Evolutionary conservation across 2,797 vertebrate species (phyloP), one percentile per base, ranked within the genome.

Genomic region (Dryobates pubescens): DNA sequence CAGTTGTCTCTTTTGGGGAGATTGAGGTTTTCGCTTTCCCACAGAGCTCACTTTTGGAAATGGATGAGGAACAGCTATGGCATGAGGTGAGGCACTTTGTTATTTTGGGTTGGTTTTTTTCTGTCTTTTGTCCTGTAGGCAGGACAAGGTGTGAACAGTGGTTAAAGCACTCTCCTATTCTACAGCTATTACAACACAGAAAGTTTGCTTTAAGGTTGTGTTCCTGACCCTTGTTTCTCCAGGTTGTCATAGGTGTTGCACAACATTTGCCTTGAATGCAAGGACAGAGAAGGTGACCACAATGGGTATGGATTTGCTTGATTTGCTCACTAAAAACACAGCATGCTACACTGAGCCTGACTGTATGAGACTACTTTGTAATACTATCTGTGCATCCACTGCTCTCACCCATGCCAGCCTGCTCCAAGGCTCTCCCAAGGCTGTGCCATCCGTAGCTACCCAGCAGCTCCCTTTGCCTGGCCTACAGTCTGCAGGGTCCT

Each of bases 201-300:
- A 30, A 53, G 62, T 30, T 51, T 54, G n/a, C 86, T 49, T 54
- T 30, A 56, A 62, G 34, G 36, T 64, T 72, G 16, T 13, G 2
- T 45, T 86, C 65, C 65, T 63, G 43, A 62, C 47, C 36, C 27
- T 70, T 13, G 9, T 6, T 34, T 87, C 53, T 88, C 63, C 20
- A 30, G 69, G 63, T 17, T 1, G 0, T 24, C 59, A 43, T 0
- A 68, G 54, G 67, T 7, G 6, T 19, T 68, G 26, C 0, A 0
- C 0, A 2, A 74, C 18, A 30, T 74, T 65, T 81, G 20, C 59
- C 47, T 78, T 23, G 26, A 32, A 3, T 64, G 45, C 51, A 54
- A 86, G 27, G 53, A 65, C 7, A 34, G 38, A 81, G 67, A n/a
- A 81, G 47, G 30, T 6, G 17, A 80, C 32, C 9, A 18, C 49